Evolutionary conservation across 2,888 invertebrate species (phyloP), one percentile per base, ranked within the genome.

Genomic region (Scrobipalpa atriplicella): DNA sequence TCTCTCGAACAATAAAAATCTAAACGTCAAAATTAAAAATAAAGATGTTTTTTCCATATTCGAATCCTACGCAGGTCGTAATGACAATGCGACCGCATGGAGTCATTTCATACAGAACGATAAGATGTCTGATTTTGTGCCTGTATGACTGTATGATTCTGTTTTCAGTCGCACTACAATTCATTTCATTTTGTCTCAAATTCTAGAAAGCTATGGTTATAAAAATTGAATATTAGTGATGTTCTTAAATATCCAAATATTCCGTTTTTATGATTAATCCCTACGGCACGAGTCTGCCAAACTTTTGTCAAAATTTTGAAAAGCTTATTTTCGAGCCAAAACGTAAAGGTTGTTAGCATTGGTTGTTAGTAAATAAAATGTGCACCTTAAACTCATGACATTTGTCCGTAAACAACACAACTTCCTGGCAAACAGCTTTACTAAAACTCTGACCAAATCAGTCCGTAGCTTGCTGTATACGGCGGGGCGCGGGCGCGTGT

Each of bases 401-500:
- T 10, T 56, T n/a, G 11, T 29, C 56, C 10, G 58, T n/a, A 58
- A 38, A n/a, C 58, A 38, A 1, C n/a, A 38, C 36, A 6, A 29
- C 21, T 36, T 36, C 19, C 36, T n/a, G 47, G 47, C 47, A 16
- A 16, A 47, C 47, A 47, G 16, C 47, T 47, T n/a, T 7, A 47
- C n/a, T 56, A 11, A 29, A 2, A 5, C 36, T 58, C 2, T 58
- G 58, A 38, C 58, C 29, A 58, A 38, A 58, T 58, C 58, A 38
- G 38, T 38, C 9, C 16, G 38, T 38, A 52, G 10, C n/a, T 51
- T 16, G 16, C 58, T 21, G 16, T 36, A 36, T 29, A 39, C 39
- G 47, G 51, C 5, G 43, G 10, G 78, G 74, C 72, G 76, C 72
- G 68, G 70, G 75, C 77, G 71, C 77, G 72, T 77, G 78, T 78